phyloP scores from a whole-genome alignment of 2,797 vertebrate genomes.

The Balearica regulorum region DNA sequence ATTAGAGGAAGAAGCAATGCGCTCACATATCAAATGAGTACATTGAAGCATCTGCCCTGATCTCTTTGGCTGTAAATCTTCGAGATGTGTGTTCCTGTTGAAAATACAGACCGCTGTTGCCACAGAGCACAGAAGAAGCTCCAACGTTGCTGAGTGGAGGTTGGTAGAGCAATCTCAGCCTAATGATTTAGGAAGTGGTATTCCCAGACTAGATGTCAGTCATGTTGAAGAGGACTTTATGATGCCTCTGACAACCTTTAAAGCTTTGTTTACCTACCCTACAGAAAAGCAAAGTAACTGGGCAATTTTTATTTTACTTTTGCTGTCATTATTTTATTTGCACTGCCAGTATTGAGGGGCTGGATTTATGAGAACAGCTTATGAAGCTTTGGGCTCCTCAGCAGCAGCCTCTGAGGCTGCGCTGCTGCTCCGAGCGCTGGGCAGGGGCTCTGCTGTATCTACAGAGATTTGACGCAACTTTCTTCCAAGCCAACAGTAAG shows the following conservation, averaged over 20 bases:
- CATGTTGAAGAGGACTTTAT: neutral
- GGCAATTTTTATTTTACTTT: neutral
- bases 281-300: neutral
- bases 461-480: accelerated
- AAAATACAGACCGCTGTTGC: neutral
- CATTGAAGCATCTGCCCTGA: accelerated
- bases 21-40: accelerated
- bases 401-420: neutral
- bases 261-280: neutral
- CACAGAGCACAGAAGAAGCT: neutral
- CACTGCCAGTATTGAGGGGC: neutral
- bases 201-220: neutral
- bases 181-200: neutral
- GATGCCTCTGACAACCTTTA: neutral
- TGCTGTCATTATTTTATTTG: neutral
- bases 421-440: accelerated
- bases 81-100: neutral
- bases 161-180: neutral
- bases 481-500: no score
- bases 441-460: neutral
- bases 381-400: neutral
- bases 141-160: accelerated
- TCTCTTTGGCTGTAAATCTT: neutral
- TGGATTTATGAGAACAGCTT: neutral
- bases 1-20: accelerated